Conservation (phyloP, 1,140 invertebrate species). For the Phymorhynchus buccinoides region DNA sequence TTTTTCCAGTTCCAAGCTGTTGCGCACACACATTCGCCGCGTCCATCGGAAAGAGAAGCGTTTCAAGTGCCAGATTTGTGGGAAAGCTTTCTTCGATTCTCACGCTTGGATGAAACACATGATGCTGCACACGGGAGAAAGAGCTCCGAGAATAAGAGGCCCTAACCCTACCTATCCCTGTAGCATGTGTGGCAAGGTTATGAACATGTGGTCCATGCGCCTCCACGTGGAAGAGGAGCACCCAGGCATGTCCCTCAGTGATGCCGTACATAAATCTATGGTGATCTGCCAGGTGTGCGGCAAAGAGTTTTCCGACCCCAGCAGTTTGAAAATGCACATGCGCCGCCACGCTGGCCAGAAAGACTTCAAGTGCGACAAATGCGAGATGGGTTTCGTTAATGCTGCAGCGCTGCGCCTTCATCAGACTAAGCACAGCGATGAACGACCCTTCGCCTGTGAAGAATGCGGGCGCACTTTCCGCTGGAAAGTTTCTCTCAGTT, state of each 20-base stretch:
- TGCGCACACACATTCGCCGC: conserved; percentile 28
- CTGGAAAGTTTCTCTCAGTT: not conserved
- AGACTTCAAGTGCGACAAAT: not conserved
- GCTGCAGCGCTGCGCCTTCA: not conserved
- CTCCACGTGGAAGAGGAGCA: too few relatives aligned
- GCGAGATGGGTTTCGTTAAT: not conserved
- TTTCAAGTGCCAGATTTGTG: conserved; percentile 18
- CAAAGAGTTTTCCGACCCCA: not conserved
- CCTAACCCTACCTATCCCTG: too few relatives aligned
- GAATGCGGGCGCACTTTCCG: not conserved
- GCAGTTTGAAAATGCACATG: not conserved
- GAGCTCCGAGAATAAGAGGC: too few relatives aligned
- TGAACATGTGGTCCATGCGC: too few relatives aligned
- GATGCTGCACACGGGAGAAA: not conserved
- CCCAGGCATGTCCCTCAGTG: not conserved
- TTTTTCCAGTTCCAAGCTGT: conserved; percentile 59
- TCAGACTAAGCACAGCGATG: not conserved
- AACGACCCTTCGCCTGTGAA: not conserved
- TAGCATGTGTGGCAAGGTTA: too few relatives aligned
- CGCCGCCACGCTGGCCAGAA: not conserved
- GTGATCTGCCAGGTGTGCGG: not conserved
- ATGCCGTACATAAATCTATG: not conserved
- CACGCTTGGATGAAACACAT: not conserved
- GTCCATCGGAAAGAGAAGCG: conserved; percentile 26
- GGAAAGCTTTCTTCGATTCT: not conserved